Base-by-base conservation (phyloP, 2,888 invertebrate species). In the Hedya salicella region DNA sequence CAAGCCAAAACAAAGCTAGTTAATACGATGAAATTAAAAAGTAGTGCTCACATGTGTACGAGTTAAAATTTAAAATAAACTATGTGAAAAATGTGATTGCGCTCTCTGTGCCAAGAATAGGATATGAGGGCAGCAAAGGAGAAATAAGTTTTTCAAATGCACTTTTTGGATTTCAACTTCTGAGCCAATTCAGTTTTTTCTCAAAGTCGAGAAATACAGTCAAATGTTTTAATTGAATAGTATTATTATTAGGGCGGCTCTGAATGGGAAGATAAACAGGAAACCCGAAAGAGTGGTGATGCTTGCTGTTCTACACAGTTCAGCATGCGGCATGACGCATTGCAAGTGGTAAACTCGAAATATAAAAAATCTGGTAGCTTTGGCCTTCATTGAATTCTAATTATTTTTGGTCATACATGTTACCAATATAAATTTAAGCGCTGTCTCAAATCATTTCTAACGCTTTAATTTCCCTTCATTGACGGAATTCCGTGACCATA, bases 151-250 rank as follows among this genome's bases (percentile, higher is more conserved):
- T 48, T 25, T 8, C 54, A 8, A 46, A 46, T 46, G 21, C 46
- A 50, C 17, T 50, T 16, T 60, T 60, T 60, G 19, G 48, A 21
- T 46, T n/a, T 32, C 21, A 42, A 30, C 46, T 46, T 40, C 17
- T 54, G n/a, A n/a, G n/a, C n/a, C n/a, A n/a, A n/a, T n/a, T n/a
- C n/a, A n/a, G n/a, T 19, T 54, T 40, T 54, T 39, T 17, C 17
- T 39, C 60, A 21, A 21, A 48, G 46, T 21, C 42, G 2, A 49
- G 40, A 32, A 49, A 62, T 49, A 14, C 49, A 42, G 49, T 57
- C 49, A 63, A 62, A 54, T 48, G 63, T 62, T 54, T 8, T 16
- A 40, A 63, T 56, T 56, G 13, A 63, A 53, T 56, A 39, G 16
- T 42, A 42, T 42, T 49, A 42, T 42, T 49, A 50, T 60, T 14